These are phyloP conservation scores for Sesia apiformis DNA, from an alignment of 2,888 invertebrate genomes.

Conservation along the genomic window DNA sequence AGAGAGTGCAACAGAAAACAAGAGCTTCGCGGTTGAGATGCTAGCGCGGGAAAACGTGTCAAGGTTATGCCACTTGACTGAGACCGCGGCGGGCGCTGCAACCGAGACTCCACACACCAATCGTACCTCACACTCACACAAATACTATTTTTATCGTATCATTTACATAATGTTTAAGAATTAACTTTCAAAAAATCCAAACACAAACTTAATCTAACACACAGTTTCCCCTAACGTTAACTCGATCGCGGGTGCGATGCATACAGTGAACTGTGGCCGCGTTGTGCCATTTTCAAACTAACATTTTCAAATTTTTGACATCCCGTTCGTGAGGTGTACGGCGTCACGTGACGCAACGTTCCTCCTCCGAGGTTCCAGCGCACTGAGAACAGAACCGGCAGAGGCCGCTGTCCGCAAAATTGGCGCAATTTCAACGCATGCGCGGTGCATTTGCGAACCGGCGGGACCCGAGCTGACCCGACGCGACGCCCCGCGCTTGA, in stretches of 20 bases:
- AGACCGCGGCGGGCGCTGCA: slow-evolving; percentile 47
- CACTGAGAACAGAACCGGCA: slow-evolving; percentile 52
- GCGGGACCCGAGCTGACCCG: slow-evolving; percentile 58
- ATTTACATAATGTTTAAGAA: not conserved
- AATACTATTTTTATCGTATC: slow-evolving; percentile 6
- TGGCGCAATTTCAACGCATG: slow-evolving; percentile 71
- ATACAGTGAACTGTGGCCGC: slow-evolving; percentile 20
- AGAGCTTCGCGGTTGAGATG: slow-evolving; percentile 37
- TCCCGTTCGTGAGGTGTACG: slow-evolving; percentile 37
- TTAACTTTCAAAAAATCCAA: slow-evolving; percentile 7
- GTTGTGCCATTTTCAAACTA: slow-evolving; percentile 49
- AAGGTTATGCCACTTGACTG: slow-evolving; percentile 61
- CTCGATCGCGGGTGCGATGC: slow-evolving; percentile 17
- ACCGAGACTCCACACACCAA: slow-evolving; percentile 30
- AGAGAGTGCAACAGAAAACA: slow-evolving; percentile 62
- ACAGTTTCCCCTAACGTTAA: slow-evolving; percentile 7
- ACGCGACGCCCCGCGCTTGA: slow-evolving; percentile 61
- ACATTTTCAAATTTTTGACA: slow-evolving; percentile 59
- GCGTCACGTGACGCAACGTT: slow-evolving; percentile 55
- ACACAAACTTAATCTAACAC: slow-evolving; percentile 11
- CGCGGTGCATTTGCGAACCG: slow-evolving; percentile 53
- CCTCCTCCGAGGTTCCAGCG: slow-evolving; percentile 40
- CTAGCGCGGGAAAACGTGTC: slow-evolving; percentile 69
- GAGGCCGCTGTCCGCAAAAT: slow-evolving; percentile 67
- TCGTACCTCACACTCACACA: slow-evolving; percentile 18